Conservation (phyloP, 2,888 invertebrate species). For the Tenthredo amoena region DNA sequence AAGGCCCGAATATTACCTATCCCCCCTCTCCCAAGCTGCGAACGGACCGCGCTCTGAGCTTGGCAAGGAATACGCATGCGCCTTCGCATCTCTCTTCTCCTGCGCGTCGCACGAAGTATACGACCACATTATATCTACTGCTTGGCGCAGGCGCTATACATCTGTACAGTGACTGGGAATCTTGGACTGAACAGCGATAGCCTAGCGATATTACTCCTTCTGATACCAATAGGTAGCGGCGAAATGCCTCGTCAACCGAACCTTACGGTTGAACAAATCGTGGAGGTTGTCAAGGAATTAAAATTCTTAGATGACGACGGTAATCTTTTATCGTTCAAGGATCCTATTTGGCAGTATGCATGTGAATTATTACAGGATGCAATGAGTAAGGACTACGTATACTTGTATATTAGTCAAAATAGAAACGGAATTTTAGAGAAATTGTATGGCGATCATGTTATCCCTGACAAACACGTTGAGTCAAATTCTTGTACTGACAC, state of each 20-base stretch:
- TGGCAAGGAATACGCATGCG: too few species aligned
- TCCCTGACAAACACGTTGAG: not conserved
- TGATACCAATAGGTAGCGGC: slow-evolving; percentile 57
- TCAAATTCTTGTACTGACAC: not conserved
- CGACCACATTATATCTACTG: too few species aligned
- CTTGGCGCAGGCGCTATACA: too few species aligned
- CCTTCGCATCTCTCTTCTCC: too few species aligned
- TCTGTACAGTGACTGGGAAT: too few species aligned
- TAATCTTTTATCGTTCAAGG: not conserved
- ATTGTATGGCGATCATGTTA: not conserved
- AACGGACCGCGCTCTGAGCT: too few species aligned
- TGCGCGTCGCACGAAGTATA: too few species aligned
- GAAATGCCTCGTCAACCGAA: slow-evolving; percentile 57
- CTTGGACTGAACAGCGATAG: too few species aligned
- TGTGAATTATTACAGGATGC: not conserved
- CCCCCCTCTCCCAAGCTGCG: too few species aligned
- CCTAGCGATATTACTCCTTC: too few species aligned
- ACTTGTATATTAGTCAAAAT: slow-evolving; percentile 4
- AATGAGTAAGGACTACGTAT: slow-evolving; percentile 15
- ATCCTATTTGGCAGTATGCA: not conserved
- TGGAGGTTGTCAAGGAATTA: not conserved
- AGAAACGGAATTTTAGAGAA: not conserved
- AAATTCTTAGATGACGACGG: not conserved
- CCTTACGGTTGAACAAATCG: slow-evolving; percentile 58
- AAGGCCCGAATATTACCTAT: too few species aligned